These are phyloP conservation scores for Sylvicapra grimmia DNA, from an alignment of 2,113 vertebrate species.

Conservation along the genomic window DNA sequence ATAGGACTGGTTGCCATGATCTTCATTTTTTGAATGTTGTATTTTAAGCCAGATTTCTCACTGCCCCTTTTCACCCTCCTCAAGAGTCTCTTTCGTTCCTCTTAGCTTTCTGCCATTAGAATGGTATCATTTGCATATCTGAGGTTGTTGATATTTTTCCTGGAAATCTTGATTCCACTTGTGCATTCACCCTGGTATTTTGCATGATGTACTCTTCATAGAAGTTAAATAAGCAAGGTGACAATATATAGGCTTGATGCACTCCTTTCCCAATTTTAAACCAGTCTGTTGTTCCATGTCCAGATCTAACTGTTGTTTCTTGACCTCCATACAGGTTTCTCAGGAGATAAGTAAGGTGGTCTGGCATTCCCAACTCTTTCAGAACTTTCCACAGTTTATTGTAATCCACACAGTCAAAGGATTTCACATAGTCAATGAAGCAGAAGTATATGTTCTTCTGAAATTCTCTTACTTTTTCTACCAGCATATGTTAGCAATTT, in stretches of 20 bases:
- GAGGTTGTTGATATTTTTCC: not conserved
- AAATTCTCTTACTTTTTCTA: not conserved
- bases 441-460: not conserved
- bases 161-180: not conserved
- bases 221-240: not conserved
- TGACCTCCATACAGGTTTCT: not conserved
- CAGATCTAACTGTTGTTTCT: not conserved
- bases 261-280: not conserved
- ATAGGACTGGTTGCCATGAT: not conserved
- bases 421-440: not conserved
- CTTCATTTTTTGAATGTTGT: not conserved
- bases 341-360: not conserved
- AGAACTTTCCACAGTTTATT: not conserved
- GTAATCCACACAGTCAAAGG: not conserved
- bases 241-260: not conserved
- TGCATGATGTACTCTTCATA: not conserved
- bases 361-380: not conserved
- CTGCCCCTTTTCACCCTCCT: not conserved
- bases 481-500: not conserved
- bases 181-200: not conserved
- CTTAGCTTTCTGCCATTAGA: not conserved
- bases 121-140: not conserved
- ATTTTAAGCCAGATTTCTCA: not conserved
- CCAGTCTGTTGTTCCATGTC: not conserved
- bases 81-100: not conserved